phyloP scores from a whole-genome alignment of 2,797 vertebrate genomes.

The Phoebastria nigripes region DNA sequence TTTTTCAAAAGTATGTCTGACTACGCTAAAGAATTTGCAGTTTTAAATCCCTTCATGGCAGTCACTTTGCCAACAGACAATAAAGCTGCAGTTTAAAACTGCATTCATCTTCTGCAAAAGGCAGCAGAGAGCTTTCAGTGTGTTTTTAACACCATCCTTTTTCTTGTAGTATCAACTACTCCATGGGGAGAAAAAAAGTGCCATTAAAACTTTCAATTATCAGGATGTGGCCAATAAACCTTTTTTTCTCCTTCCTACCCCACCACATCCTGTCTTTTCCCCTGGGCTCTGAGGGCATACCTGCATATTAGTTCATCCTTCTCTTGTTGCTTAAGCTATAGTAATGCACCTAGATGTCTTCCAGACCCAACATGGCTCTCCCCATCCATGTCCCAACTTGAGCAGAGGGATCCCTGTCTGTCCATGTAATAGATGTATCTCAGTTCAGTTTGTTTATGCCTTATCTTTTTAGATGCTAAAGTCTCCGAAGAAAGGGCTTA shows the following conservation, averaged over 20 bases:
- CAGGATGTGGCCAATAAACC: background rate
- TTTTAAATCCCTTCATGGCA: slow-evolving; percentile 51
- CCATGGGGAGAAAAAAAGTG: background rate
- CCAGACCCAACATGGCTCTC: background rate
- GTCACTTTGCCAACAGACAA: slow-evolving; percentile 48
- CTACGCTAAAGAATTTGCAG: background rate
- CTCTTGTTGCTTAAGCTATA: background rate
- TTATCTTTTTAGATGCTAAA: background rate
- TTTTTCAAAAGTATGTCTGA: slow-evolving; percentile 10
- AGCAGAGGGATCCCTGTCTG: background rate
- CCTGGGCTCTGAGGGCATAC: background rate
- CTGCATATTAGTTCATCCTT: background rate
- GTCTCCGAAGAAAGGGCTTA: background rate
- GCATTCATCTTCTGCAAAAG: slow-evolving; percentile 42
- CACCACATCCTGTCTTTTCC: background rate
- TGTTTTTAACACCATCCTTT: background rate
- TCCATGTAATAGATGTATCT: background rate
- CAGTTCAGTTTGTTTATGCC: background rate
- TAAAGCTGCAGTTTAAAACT: slow-evolving; percentile 45
- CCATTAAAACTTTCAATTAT: background rate
- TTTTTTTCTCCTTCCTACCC: background rate
- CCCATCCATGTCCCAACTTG: background rate
- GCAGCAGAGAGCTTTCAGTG: slow-evolving; percentile 23
- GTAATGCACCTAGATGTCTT: background rate
- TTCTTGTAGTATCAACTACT: slow-evolving; percentile 13